A percentile compares a stretch with the other conserved stretches of the same genome.
phyloP scores from a whole-genome alignment of 2,888 invertebrate species.

The Psylliodes chrysocephalus region DNA sequence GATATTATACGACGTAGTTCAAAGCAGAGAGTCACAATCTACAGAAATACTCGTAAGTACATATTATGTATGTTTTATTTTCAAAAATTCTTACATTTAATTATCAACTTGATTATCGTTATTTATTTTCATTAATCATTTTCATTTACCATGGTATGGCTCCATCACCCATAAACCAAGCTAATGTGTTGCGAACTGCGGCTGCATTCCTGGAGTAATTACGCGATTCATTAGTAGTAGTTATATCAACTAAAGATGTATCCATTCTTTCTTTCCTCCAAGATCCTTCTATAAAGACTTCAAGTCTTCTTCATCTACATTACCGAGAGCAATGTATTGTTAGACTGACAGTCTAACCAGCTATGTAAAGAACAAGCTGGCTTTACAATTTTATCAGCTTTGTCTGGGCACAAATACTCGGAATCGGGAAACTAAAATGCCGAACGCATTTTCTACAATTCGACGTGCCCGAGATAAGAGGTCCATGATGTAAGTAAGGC shows the following conservation, averaged over 20 bases:
- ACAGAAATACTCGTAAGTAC: constrained; percentile 23
- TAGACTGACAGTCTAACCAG: background rate
- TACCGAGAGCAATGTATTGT: background rate
- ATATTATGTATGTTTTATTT: background rate
- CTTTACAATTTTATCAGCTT: constrained; percentile 8
- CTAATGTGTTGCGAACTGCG: constrained; percentile 27
- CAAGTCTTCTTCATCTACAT: constrained; percentile 13
- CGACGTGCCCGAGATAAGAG: background rate
- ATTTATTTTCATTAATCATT: too few relatives aligned
- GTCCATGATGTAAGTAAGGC: constrained; percentile 28
- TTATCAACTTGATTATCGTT: background rate
- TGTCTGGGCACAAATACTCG: constrained; percentile 17
- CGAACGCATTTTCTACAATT: constrained; percentile 21
- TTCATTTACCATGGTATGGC: too few relatives aligned
- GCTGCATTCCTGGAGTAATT: constrained; percentile 33
- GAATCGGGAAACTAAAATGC: constrained; percentile 34
- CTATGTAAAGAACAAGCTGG: constrained; percentile 1
- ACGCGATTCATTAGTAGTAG: too few relatives aligned
- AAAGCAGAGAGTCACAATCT: constrained; percentile 15
- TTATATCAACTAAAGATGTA: too few relatives aligned
- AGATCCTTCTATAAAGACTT: constrained; percentile 20
- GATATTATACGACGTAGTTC: constrained; percentile 52
- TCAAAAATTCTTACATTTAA: background rate
- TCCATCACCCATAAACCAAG: too few relatives aligned
- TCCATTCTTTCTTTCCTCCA: too few relatives aligned